A percentile compares a stretch with the other conserved stretches of the same genome.
phyloP scores from a whole-genome alignment of 1,140 invertebrate genomes.

The Pissodes strobi region DNA sequence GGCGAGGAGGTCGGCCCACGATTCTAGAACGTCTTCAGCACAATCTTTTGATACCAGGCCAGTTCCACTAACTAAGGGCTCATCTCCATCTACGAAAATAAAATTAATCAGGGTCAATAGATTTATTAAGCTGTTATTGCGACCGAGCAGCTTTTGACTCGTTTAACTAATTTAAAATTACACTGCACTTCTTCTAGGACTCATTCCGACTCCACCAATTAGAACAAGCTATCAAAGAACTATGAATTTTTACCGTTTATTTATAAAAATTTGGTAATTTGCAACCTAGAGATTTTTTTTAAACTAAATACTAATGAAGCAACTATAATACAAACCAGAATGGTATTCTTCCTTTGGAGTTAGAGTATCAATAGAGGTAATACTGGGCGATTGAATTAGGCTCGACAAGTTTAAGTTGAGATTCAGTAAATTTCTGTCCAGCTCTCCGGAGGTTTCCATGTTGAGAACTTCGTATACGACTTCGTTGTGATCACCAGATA shows the following conservation, averaged over 20 bases:
- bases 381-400: slow-evolving; percentile 73
- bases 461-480: slow-evolving; percentile 77
- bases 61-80: slow-evolving; percentile 93
- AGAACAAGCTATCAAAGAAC: no score
- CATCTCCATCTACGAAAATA: slow-evolving; percentile 78
- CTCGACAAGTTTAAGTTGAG: slow-evolving; percentile 73
- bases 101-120: not conserved
- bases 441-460: slow-evolving; percentile 82
- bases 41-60: slow-evolving; percentile 97
- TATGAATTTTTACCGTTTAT: no score
- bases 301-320: no score
- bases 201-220: no score
- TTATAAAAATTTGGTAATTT: no score
- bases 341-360: slow-evolving; percentile 77
- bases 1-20: slow-evolving; percentile 88
- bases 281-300: no score
- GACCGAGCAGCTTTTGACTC: no score
- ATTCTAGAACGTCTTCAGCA: slow-evolving; percentile 85
- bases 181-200: no score
- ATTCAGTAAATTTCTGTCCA: slow-evolving; percentile 77
- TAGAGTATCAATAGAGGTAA: slow-evolving; percentile 73
- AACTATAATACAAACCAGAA: slow-evolving; percentile 71
- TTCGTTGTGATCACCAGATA: slow-evolving; percentile 61
- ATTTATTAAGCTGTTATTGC: no score
- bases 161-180: no score